Evolutionary conservation across 2,888 invertebrate genomes (phyloP), one percentile per base, ranked within the genome.

Genomic region (Petrolisthes manimaculis): DNA sequence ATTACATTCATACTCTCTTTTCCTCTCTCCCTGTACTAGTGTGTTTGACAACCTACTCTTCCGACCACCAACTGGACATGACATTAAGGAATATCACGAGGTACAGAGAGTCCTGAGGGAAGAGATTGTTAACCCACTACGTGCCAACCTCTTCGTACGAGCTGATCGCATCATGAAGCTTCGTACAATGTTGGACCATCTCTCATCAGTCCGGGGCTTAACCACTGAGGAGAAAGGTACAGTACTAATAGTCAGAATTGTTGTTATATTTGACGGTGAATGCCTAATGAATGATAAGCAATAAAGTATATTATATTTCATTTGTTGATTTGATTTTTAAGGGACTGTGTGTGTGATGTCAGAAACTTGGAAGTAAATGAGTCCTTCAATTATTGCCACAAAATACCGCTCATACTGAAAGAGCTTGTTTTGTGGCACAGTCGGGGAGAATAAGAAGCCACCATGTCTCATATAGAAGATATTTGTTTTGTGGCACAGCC

Each of bases 121-220:
- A 93, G 98, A 98, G 93, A 98, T 99, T 92, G 99, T 99, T 14
- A 98, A 99, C 94, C 99, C 99, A 14, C 94, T 99, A 86, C 94
- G 99, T 6, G 96, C 95, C 92, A 96, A 97, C 93, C 95, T 97
- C 91, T 99, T 96, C 94, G 99, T 99, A 77, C 95, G 97, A 92
- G 98, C 98, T n/a, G 97, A 98, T 93, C 95, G 97, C 92, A 97
- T 99, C 71, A 97, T 99, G 97, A 97, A 97, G 93, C 94, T 99
- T 86, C 94, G 99, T 80, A 96, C 96, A 91, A 94, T 98, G 88
- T 94, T 99, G 86, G 98, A 98, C 93, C 95, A 96, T 92, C 94
- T 98, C 5, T 97, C 97, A 91, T 97, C 97, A 53, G 96, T 99
- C 54, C 96, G 97, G 54, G 99, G 99, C 0, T 95, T 98, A 91